Base-by-base conservation (phyloP, 2,113 vertebrate genomes). In the Tautogolabrus adspersus region DNA sequence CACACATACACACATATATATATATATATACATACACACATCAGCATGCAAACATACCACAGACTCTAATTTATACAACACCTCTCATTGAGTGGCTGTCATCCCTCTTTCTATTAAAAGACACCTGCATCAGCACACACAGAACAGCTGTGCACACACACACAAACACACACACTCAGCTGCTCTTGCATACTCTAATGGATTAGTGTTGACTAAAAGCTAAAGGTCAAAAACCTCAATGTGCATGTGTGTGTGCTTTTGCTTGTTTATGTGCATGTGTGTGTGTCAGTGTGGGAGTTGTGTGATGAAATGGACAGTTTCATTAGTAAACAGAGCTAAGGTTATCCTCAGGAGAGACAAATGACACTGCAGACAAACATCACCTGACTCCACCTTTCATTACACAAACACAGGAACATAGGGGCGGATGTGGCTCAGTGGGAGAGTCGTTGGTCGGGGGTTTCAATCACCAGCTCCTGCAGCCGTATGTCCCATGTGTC, bases 271-370 rank as follows among this genome's bases (percentile, higher is more conserved):
- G 68, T 30, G 54, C 52, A 40, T 19, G 23, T 49, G n/a, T 30
- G 18, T 23, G 64, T 66, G 63, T 51, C 0, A 4, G 56, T 42
- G 66, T 55, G 22, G n/a, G 26, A 52, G 68, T 54, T 47, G 37
- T 38, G 15, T 62, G 37, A 21, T 62, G 30, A 61, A 61, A 62
- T 34, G 42, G 34, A 47, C 34, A 13, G 37, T 68, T 44, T 72
- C 57, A 72, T 67, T 77, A 77, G 61, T 56, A 61, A 66, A 51
- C 71, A 74, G 57, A 57, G 70, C 58, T 49, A 51, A 30, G 49
- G 56, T 66, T 72, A 51, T 66, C 34, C 22, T 46, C n/a, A 71
- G 38, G 30, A 71, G 23, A 62, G 19, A 42, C 55, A 55, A 79
- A 65, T 70, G 30, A 58, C 38, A 57, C 40, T 49, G 56, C 34